Conservation (phyloP, 2,888 invertebrate species). For the Dorcus hopei region DNA sequence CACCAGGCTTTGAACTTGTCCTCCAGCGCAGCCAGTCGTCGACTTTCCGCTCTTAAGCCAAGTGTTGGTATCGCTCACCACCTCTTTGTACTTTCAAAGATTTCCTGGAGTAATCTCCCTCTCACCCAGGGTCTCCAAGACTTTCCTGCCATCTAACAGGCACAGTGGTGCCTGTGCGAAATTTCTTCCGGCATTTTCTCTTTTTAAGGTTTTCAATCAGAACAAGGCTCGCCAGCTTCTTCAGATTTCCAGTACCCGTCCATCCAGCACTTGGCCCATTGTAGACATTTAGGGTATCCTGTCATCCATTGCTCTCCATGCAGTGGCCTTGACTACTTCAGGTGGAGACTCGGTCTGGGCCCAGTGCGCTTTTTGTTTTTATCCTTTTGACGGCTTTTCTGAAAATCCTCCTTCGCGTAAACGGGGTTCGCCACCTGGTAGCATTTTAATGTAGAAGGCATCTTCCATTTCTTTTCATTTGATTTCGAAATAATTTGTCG, state of each 20-base stretch:
- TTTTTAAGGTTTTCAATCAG: constrained; percentile 8
- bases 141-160: constrained; percentile 14
- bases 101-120: constrained; percentile 3
- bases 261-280: constrained; percentile 4
- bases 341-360: too few relatives aligned
- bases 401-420: too few relatives aligned
- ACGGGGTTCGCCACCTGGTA: too few relatives aligned
- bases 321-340: too few relatives aligned
- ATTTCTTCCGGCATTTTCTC: not conserved
- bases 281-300: not conserved
- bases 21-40: constrained; percentile 14
- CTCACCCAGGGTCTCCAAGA: constrained; percentile 10
- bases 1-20: not conserved
- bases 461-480: too few relatives aligned
- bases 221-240: constrained; percentile 7
- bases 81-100: not conserved
- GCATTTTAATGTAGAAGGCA: too few relatives aligned
- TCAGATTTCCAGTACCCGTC: constrained; percentile 6
- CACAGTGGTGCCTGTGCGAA: constrained; percentile 14
- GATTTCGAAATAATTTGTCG: too few relatives aligned
- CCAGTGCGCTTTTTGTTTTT: too few relatives aligned
- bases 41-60: constrained; percentile 11
- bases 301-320: too few relatives aligned
- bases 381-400: too few relatives aligned
- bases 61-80: constrained; percentile 10